Evolutionary conservation across 2,888 invertebrate genomes (phyloP), one percentile per base, ranked within the genome.

Genomic region (Synanthedon myopaeformis): DNA sequence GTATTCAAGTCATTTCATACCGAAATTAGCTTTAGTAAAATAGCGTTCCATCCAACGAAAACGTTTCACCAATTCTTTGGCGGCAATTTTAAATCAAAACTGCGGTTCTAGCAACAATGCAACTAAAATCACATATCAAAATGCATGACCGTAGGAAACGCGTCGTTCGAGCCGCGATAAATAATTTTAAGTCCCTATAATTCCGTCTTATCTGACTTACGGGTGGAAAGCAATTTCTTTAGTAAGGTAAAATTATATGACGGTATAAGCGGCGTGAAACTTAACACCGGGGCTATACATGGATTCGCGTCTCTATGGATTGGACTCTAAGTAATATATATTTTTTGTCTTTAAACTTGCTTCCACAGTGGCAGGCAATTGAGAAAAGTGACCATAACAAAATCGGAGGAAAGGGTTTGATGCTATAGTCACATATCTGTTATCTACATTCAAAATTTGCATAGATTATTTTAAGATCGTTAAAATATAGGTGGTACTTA

Each of bases 111-210:
- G 23, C 53, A 53, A 51, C 51, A 48, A 11, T 54, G 42, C 52
- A 50, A 13, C 41, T 49, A 51, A 52, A 53, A 48, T 48, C 53
- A 48, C 53, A 52, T 42, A 54, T 51, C 51, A 55, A 28, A 28
- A 19, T 12, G 52, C 51, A 49, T 48, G 41, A 52, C 35, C 55
- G 55, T 51, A 55, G 28, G 53, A 3, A n/a, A 51, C 53, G 53
- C 53, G 57, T 55, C 53, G 53, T 53, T 48, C 55, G 41, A 14
- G 12, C 45, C 17, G 49, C 57, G 17, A 61, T 61, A 61, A 61
- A 61, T 61, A 65, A 64, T 62, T 60, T 60, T 52, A 63, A 61
- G 62, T 62, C 58, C 55, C 61, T 66, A 65, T 64, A 62, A 63
- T 65, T 66, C 57, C 57, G 53, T 56, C 59, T 60, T 66, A 66